Base-by-base conservation (phyloP, 64 coral and sea anemone species). In the Dendronephthya gigantea region DNA sequence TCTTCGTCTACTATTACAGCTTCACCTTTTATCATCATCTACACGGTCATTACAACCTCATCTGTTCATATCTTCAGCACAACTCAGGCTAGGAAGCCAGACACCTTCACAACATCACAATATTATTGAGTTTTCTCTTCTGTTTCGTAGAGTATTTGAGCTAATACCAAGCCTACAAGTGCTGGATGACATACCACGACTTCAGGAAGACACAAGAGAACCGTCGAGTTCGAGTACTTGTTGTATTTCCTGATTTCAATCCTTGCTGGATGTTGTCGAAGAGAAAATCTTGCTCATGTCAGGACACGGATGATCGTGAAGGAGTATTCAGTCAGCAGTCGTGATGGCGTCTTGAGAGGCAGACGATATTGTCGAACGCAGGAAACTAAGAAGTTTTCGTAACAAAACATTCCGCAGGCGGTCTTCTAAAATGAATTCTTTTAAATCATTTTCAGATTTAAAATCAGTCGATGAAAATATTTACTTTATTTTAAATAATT, bases 161-260 rank as follows among this genome's bases (percentile, higher is more conserved):
- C 84, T 96, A 58, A 51, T 96, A 19, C 94, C 94, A 17, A 32
- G 87, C 2, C 65, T 96, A 14, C 83, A 88, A 84, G 50, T 93
- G 16, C 83, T 96, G 12, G 94, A 96, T 89, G 94, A 91, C 17
- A 93, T 92, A 39, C 94, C 94, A 16, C 90, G 85, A 43, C 81
- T 96, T 36, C 86, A 93, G 16, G 87, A 86, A 74, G 94, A 96
- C 58, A 17, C 8, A 7, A 62, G 19, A 27, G 25, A 19, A 27
- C 51, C 3, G 51, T n/a, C 55, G 25, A 27, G 1, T 16, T 12
- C 13, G 50, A 10, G 25, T 62, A 16, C 55, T 12, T 62, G 55
- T 27, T n/a, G 16, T 27, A 62, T 62, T n/a, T 62, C 55, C 19
- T 62, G 17, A 62, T 13, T 22, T 1, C 50, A 52, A 12, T 1